A percentile compares a stretch with the other conserved stretches of the same genome.
phyloP scores from a whole-genome alignment of 2,888 invertebrate species.

The Ischnus inquisitorius region DNA sequence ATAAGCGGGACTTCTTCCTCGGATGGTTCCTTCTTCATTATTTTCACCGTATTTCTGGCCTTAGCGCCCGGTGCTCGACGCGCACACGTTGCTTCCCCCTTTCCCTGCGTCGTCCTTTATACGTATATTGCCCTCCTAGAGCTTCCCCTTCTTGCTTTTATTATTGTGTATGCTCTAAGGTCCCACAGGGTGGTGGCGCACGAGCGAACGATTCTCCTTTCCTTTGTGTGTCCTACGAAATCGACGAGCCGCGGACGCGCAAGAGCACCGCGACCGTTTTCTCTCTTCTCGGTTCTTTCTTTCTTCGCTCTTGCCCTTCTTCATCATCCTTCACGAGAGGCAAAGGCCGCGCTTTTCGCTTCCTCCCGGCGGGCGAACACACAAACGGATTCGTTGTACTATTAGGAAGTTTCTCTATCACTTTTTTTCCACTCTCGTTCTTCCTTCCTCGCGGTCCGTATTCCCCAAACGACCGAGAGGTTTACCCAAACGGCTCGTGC shows the following conservation, averaged over 20 bases:
- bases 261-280: conserved; percentile 32
- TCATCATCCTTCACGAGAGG: conserved; percentile 53
- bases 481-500: conserved; percentile 62
- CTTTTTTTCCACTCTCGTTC: conserved; percentile 14
- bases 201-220: conserved; percentile 58
- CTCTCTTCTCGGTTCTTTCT: conserved; percentile 48
- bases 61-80: conserved; percentile 5
- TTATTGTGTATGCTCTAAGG: conserved; percentile 66
- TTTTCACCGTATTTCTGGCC: conserved; percentile 46
- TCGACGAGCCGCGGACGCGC: conserved; percentile 57
- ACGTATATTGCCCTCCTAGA: conserved; percentile 45
- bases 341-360: conserved; percentile 9
- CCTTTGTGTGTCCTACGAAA: conserved; percentile 52
- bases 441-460: conserved; percentile 21
- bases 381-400: conserved; percentile 45
- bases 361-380: conserved; percentile 44
- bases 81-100: conserved; percentile 70
- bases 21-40: conserved; percentile 53
- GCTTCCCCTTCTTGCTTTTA: conserved; percentile 53
- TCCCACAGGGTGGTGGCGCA: conserved; percentile 59
- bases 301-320: conserved; percentile 57
- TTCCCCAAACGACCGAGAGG: conserved; percentile 47
- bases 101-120: conserved; percentile 45
- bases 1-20: conserved; percentile 44
- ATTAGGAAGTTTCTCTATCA: conserved; percentile 34